Conservation (phyloP, 2,888 invertebrate genomes). For the Nysson spinosus region DNA sequence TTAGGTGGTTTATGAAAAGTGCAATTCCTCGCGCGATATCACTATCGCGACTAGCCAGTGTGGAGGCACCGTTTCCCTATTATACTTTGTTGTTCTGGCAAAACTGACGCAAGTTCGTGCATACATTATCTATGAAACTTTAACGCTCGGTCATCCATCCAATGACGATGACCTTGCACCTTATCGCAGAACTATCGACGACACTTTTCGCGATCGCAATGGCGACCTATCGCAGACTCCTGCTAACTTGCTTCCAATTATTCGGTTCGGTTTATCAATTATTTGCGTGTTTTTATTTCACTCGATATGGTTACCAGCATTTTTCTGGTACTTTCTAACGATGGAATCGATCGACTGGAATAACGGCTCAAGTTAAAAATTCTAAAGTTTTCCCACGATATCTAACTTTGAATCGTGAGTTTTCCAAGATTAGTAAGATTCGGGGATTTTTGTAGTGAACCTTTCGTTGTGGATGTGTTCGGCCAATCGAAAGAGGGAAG, state of each 20-base stretch:
- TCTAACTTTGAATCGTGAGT: no score
- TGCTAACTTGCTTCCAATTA: constrained; percentile 6
- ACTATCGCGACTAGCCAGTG: constrained; percentile 23
- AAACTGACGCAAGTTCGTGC: constrained; percentile 39
- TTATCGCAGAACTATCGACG: constrained; percentile 49
- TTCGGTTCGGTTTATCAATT: no score
- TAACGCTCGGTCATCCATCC: constrained; percentile 56
- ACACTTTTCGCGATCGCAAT: constrained; percentile 36
- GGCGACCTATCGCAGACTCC: constrained; percentile 25
- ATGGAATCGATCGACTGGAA: no score
- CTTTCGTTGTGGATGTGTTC: constrained; percentile 16
- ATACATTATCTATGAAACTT: constrained; percentile 55
- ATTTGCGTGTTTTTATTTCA: no score
- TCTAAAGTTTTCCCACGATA: background rate
- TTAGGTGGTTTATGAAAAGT: no score
- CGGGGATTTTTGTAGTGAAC: no score
- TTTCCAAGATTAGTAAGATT: no score
- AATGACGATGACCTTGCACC: constrained; percentile 56
- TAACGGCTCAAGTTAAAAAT: no score
- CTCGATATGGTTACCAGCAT: no score
- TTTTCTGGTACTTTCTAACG: no score
- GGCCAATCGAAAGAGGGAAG: constrained; percentile 36
- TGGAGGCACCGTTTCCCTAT: constrained; percentile 9
- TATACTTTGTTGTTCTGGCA: constrained; percentile 13
- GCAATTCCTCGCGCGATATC: constrained; percentile 11